A percentile compares a stretch with the other conserved stretches of the same genome.
These are phyloP conservation scores for Psilopsiagon aymara DNA, from an alignment of 2,113 vertebrate species.

Conservation along the genomic window DNA sequence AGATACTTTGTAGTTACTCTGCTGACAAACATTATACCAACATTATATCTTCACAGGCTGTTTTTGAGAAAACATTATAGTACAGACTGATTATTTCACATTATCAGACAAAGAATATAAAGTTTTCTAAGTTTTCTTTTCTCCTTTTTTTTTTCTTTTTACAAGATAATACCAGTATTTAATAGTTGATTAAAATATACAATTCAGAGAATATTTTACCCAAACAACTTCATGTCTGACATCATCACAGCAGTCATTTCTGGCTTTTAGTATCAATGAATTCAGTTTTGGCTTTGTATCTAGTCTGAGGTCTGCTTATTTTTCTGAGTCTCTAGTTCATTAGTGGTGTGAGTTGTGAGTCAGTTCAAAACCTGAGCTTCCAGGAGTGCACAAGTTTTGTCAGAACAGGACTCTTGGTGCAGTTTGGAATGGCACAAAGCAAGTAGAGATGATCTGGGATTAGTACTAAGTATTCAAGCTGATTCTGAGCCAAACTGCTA, in stretches of 20 bases:
- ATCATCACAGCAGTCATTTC: neutral
- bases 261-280: neutral
- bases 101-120: neutral
- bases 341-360: neutral
- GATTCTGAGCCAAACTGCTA: slow-evolving; percentile 19
- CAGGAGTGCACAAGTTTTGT: neutral
- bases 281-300: neutral
- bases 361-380: neutral
- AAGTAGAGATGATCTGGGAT: neutral
- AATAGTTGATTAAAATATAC: neutral
- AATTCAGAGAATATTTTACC: neutral
- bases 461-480: neutral
- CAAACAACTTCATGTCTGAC: neutral
- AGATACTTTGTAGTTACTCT: neutral
- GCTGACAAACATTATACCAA: neutral
- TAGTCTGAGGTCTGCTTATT: neutral
- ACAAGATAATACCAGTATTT: neutral
- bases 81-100: neutral
- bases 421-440: neutral
- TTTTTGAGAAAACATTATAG: neutral
- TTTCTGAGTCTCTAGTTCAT: neutral
- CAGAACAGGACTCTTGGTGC: neutral
- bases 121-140: neutral
- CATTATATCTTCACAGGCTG: neutral
- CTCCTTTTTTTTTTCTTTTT: neutral